Percentiles rank a stretch among this genome's conserved stretches.
Conservation (phyloP, 2,113 vertebrate species). For the Mugil cephalus region DNA sequence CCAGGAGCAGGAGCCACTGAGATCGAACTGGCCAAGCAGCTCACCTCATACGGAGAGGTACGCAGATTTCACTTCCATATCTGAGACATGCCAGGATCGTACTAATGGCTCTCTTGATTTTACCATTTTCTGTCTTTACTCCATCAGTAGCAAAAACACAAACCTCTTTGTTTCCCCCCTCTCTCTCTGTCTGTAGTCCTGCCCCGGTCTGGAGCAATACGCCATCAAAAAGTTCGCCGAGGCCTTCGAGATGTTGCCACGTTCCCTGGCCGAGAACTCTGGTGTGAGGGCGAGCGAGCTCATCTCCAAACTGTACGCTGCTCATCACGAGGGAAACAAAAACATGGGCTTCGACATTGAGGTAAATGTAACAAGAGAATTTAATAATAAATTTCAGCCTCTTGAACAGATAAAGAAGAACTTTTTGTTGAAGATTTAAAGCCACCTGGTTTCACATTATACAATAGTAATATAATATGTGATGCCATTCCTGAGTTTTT, state of each 20-base stretch:
- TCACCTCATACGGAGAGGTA: slow-evolving; percentile 97
- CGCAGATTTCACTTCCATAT: background rate
- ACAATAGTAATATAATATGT: too few relatives aligned
- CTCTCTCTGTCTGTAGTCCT: slow-evolving; percentile 83
- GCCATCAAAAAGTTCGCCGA: slow-evolving; percentile 98
- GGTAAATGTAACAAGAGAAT: slow-evolving; percentile 77
- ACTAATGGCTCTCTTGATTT: background rate
- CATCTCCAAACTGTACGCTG: slow-evolving; percentile 94
- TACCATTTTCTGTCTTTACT: background rate
- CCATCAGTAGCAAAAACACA: background rate
- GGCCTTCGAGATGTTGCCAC: slow-evolving; percentile 93
- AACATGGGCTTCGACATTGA: slow-evolving; percentile 97
- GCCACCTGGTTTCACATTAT: too few relatives aligned
- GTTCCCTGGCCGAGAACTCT: slow-evolving; percentile 94
- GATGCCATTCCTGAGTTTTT: too few relatives aligned
- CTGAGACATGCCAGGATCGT: background rate
- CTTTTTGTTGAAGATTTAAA: too few relatives aligned
- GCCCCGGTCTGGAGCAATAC: slow-evolving; percentile 97
- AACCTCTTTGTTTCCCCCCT: background rate
- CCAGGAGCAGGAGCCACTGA: slow-evolving; percentile 97
- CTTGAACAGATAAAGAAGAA: too few relatives aligned
- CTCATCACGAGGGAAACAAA: slow-evolving; percentile 96
- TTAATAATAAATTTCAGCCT: too few relatives aligned
- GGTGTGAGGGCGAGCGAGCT: slow-evolving; percentile 95
- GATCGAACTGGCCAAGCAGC: slow-evolving; percentile 94